phyloP scores from a whole-genome alignment of 2,113 vertebrate genomes.

The Syngnathus typhle region DNA sequence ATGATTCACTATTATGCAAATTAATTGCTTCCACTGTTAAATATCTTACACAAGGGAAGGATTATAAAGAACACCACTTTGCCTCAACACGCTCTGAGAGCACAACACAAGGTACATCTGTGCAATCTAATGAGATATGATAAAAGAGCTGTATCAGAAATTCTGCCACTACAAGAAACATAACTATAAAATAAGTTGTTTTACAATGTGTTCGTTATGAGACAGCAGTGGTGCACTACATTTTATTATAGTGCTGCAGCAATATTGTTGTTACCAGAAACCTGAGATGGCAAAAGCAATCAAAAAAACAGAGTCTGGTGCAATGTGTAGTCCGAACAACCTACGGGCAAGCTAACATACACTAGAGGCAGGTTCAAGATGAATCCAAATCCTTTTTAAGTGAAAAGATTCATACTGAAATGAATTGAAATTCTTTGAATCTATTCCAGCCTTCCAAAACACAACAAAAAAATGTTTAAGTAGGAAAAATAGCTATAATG shows the following conservation, averaged over 20 bases:
- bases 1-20: conserved; percentile 56
- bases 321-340: not conserved
- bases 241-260: not conserved
- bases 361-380: too few species aligned
- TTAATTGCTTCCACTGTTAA: conserved; percentile 40
- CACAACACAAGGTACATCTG: not conserved
- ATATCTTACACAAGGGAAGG: conserved; percentile 34
- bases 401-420: too few species aligned
- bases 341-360: too few species aligned
- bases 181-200: not conserved
- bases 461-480: too few species aligned
- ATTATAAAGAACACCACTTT: not conserved
- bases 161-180: not conserved
- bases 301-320: not conserved
- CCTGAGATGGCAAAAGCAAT: not conserved
- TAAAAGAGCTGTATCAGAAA: not conserved
- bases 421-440: too few species aligned
- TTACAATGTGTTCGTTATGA: not conserved
- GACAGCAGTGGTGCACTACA: not conserved
- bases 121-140: not conserved
- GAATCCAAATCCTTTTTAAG: too few species aligned
- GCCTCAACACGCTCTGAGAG: not conserved
- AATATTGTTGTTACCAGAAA: not conserved
- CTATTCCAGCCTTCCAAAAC: too few species aligned
- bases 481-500: too few species aligned